These are phyloP conservation scores for Ephydatia muelleri DNA, from an alignment of 37 sponge, comb jelly and placozoan genomes.

Conservation along the genomic window DNA sequence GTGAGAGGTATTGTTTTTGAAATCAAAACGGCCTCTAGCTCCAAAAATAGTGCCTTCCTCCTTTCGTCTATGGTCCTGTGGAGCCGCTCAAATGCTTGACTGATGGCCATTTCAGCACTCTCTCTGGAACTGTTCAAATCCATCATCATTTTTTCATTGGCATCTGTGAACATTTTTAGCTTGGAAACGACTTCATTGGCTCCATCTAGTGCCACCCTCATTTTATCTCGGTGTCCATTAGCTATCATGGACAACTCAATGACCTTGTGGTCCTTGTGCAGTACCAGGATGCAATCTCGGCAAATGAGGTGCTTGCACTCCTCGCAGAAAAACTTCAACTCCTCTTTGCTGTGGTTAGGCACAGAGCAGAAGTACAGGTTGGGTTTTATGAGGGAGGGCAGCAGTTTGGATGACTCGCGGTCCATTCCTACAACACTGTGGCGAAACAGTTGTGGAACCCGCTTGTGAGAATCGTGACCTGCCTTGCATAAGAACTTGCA, in stretches of 20 bases:
- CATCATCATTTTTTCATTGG: slow-evolving; percentile 10
- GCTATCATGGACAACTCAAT: background rate
- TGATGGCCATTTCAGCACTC: slow-evolving; percentile 19
- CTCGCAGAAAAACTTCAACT: slow-evolving; percentile 45
- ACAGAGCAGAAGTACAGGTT: slow-evolving; percentile 11
- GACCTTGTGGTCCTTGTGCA: slow-evolving; percentile 10
- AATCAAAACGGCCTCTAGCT: slow-evolving; percentile 15
- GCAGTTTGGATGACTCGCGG: background rate
- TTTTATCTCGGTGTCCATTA: background rate
- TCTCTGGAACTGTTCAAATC: slow-evolving; percentile 12
- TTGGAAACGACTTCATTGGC: background rate
- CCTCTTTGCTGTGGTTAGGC: slow-evolving; percentile 23
- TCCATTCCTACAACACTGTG: slow-evolving; percentile 31
- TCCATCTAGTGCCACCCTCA: background rate
- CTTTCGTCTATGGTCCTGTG: slow-evolving; percentile 8
- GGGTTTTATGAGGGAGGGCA: slow-evolving; percentile 1
- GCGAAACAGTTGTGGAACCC: slow-evolving; percentile 11
- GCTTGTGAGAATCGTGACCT: slow-evolving; percentile 25
- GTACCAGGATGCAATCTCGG: slow-evolving; percentile 38
- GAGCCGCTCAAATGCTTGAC: slow-evolving; percentile 14
- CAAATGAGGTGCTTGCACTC: slow-evolving; percentile 26
- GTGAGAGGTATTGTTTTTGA: slow-evolving; percentile 16
- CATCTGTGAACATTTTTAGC: slow-evolving; percentile 22
- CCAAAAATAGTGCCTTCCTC: slow-evolving; percentile 2
- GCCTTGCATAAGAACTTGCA: slow-evolving; percentile 46